phyloP scores from a whole-genome alignment of 1,140 invertebrate species.

The Cotesia glomerata region DNA sequence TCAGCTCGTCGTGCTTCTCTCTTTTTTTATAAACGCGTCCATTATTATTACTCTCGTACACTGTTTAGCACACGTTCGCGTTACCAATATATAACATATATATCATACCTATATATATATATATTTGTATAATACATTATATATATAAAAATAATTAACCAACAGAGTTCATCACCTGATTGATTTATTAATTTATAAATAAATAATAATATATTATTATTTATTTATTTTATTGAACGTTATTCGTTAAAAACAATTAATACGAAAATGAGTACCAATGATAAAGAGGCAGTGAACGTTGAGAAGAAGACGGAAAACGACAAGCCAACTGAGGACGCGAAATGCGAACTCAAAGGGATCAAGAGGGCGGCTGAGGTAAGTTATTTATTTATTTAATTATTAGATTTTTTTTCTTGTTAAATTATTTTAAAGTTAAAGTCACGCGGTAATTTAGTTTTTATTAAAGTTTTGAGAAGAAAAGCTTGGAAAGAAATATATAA shows the following conservation, averaged over 20 bases:
- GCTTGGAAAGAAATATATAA: not conserved
- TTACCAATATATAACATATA: constrained; percentile 1
- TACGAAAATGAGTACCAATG: constrained; percentile 77
- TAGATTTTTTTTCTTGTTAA: constrained; percentile 9
- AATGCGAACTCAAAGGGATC: constrained; percentile 83
- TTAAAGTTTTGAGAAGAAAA: not conserved
- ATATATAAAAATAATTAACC: not conserved
- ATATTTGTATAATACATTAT: not conserved
- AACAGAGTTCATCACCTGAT: not conserved
- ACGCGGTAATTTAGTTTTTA: not conserved
- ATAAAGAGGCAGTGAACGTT: constrained; percentile 83
- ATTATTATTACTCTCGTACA: constrained; percentile 5
- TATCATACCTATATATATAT: constrained; percentile 9
- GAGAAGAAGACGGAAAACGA: constrained; percentile 81
- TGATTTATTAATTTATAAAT: not conserved
- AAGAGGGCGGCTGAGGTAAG: constrained; percentile 87
- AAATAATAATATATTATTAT: constrained; percentile 15
- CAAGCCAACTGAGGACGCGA: constrained; percentile 72
- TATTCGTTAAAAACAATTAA: too few species aligned
- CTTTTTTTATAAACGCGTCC: constrained; percentile 33
- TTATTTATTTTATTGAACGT: not conserved
- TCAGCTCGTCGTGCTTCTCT: not conserved
- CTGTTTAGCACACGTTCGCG: constrained; percentile 20
- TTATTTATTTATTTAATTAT: constrained; percentile 40
- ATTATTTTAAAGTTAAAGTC: constrained; percentile 12